A percentile compares a stretch with the other conserved stretches of the same genome.
Evolutionary conservation across 2,888 invertebrate genomes (phyloP).

Genomic region (Pandemis cinnamomeana): DNA sequence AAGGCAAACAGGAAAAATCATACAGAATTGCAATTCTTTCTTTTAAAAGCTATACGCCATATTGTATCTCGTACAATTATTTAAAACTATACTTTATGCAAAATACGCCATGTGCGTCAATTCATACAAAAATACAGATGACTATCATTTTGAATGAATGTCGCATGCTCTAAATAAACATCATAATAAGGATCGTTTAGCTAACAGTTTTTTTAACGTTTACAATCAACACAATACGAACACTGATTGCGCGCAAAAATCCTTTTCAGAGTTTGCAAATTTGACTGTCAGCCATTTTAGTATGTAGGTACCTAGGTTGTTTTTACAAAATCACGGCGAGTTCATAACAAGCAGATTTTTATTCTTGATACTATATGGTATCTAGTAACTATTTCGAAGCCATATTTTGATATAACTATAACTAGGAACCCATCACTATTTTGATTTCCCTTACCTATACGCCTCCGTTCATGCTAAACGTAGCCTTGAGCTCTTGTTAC

Average conservation of each 20-base stretch:
- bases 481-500: too few relatives aligned
- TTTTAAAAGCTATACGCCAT: not conserved
- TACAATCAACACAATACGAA: conserved; percentile 3
- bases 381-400: too few relatives aligned
- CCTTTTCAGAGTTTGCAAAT: conserved; percentile 20
- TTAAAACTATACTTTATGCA: not conserved
- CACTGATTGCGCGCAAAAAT: conserved; percentile 2
- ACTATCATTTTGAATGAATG: not conserved
- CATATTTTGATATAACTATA: too few relatives aligned
- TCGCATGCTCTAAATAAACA: conserved; percentile 15
- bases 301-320: not conserved
- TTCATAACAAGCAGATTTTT: too few relatives aligned
- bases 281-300: not conserved
- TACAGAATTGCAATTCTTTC: not conserved
- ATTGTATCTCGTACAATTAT: not conserved
- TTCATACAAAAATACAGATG: conserved; percentile 1
- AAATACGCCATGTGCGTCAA: conserved; percentile 6
- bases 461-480: too few relatives aligned
- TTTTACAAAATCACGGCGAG: not conserved
- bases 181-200: conserved; percentile 9
- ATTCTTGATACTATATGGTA: too few relatives aligned
- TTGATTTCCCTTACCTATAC: too few relatives aligned
- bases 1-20: not conserved
- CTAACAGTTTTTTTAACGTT: not conserved
- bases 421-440: too few relatives aligned